A percentile compares a stretch with the other conserved stretches of the same genome.
These are phyloP conservation scores for Apostichopus californicus DNA, from an alignment of 35 echinoderm and acorn worm genomes.

Conservation along the genomic window DNA sequence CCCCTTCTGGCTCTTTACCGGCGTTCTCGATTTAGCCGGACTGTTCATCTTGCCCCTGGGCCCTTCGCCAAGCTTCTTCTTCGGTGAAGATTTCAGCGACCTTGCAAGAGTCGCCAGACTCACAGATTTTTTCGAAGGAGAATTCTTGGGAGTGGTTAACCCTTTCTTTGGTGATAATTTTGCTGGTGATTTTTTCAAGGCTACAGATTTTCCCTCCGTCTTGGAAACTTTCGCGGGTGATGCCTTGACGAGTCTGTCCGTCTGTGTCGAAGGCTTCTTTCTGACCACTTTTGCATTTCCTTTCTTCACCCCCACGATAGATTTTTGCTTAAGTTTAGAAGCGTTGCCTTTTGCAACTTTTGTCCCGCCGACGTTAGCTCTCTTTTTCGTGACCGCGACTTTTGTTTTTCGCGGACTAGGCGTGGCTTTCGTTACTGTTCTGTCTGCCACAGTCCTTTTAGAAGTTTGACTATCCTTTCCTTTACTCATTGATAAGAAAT, in stretches of 20 bases:
- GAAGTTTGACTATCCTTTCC: background rate
- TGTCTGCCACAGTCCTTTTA: background rate
- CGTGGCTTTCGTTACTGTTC: background rate
- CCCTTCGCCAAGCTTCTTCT: background rate
- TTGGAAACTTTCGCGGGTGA: slow-evolving; percentile 34
- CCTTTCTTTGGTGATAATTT: slow-evolving; percentile 12
- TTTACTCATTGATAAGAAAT: slow-evolving; percentile 20
- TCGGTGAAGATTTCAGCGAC: background rate
- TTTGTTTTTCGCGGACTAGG: background rate
- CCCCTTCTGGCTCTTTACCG: background rate
- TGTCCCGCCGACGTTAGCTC: background rate
- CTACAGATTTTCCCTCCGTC: background rate
- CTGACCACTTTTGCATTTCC: slow-evolving; percentile 23
- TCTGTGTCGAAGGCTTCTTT: slow-evolving; percentile 13
- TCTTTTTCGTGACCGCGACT: slow-evolving; percentile 10
- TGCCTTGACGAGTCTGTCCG: background rate
- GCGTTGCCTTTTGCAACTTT: slow-evolving; percentile 10
- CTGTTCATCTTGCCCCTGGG: background rate
- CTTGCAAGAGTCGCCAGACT: background rate
- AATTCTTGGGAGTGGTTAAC: background rate
- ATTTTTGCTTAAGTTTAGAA: slow-evolving; percentile 46
- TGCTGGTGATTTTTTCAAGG: background rate
- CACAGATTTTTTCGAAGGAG: slow-evolving; percentile 26
- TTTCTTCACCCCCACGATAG: slow-evolving; percentile 14
- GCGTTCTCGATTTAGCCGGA: background rate